A percentile compares a stretch with the other conserved stretches of the same genome.
These are phyloP conservation scores for Bos indicus DNA, from an alignment of 2,113 vertebrate genomes.

Conservation along the genomic window DNA sequence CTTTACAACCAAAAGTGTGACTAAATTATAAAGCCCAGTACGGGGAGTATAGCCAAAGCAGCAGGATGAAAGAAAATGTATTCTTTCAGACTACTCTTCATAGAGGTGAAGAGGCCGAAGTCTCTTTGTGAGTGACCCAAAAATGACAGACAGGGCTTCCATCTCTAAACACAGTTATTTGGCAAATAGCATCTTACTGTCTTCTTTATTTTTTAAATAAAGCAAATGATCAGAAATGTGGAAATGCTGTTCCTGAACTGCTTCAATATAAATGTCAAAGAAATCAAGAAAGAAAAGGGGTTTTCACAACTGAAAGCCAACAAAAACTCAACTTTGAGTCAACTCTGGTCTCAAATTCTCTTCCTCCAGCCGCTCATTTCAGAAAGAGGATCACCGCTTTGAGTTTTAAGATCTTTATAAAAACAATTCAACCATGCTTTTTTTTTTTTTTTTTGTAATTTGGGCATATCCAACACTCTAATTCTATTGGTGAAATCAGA, in stretches of 20 bases:
- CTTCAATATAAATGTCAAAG: not conserved
- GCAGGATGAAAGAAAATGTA: not conserved
- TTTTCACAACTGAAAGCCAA: not conserved
- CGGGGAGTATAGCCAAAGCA: not conserved
- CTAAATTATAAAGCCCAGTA: not conserved
- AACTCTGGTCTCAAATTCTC: not conserved
- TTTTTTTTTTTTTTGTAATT: not conserved
- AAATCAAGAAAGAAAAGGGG: not conserved
- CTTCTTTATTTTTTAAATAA: slow-evolving; percentile 3
- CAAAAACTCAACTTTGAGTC: not conserved
- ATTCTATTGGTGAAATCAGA: not conserved
- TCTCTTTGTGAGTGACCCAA: not conserved
- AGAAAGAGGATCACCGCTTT: not conserved
- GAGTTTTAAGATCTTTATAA: not conserved
- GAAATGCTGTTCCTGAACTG: not conserved
- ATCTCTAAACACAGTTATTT: not conserved
- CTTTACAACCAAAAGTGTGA: not conserved
- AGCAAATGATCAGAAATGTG: not conserved
- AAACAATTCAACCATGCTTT: not conserved
- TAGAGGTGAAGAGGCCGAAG: not conserved
- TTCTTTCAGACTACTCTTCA: not conserved
- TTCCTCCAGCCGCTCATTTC: not conserved
- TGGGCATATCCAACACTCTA: not conserved
- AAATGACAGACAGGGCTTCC: not conserved
- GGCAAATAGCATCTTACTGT: not conserved